Evolutionary conservation across 2,888 invertebrate species (phyloP).

Genomic region (Geophilus truncorum): DNA sequence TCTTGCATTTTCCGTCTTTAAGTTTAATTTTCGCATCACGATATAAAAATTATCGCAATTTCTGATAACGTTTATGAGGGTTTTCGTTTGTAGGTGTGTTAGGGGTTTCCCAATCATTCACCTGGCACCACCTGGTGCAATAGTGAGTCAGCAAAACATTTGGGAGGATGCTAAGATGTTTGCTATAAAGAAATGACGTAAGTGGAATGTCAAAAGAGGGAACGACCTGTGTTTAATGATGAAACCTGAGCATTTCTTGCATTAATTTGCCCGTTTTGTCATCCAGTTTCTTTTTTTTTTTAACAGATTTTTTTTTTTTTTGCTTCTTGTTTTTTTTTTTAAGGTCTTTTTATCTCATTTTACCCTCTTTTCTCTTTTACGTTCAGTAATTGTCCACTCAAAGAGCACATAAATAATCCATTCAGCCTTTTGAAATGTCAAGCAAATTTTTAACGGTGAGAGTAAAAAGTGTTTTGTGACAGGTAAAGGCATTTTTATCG

Average conservation of each 20-base stretch:
- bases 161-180: slow-evolving; percentile 10
- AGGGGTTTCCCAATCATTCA: slow-evolving; percentile 8
- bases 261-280: background rate
- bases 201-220: background rate
- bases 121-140: slow-evolving; percentile 22
- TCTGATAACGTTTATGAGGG: background rate
- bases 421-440: slow-evolving; percentile 9
- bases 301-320: background rate
- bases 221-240: background rate
- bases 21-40: background rate
- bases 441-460: slow-evolving; percentile 29
- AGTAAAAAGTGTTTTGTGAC: slow-evolving; percentile 28
- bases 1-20: background rate
- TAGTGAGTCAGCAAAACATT: slow-evolving; percentile 11
- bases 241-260: slow-evolving; percentile 7
- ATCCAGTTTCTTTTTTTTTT: background rate
- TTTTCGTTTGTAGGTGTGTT: background rate
- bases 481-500: slow-evolving; percentile 27
- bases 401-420: slow-evolving; percentile 29
- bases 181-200: slow-evolving; percentile 9
- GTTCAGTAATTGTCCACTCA: slow-evolving; percentile 28
- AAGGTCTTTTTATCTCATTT: background rate
- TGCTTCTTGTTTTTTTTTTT: background rate
- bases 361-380: slow-evolving; percentile 18
- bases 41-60: background rate